A percentile compares a stretch with the other conserved stretches of the same genome.
Evolutionary conservation across 2,888 invertebrate species (phyloP).

Genomic region (Anoplius nigerrimus): DNA sequence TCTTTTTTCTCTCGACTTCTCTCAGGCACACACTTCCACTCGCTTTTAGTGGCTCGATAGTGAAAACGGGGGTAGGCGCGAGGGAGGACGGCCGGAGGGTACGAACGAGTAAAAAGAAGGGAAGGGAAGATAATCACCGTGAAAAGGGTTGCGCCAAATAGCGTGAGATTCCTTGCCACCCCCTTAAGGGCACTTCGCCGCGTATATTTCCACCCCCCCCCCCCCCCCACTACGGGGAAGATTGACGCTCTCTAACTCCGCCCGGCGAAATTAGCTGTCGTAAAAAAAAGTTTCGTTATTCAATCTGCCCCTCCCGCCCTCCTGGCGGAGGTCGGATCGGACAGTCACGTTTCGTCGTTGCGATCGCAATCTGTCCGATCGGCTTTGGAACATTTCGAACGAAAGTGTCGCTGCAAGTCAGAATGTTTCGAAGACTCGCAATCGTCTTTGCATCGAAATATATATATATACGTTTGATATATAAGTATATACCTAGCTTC

Average conservation of each 20-base stretch:
- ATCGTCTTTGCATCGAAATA: too few relatives aligned
- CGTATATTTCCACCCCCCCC: neutral
- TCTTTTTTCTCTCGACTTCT: constrained; percentile 5
- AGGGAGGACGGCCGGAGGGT: neutral
- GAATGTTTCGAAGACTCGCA: too few relatives aligned
- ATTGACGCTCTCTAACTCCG: neutral
- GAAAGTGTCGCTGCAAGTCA: too few relatives aligned
- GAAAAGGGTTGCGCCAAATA: neutral
- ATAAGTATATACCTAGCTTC: too few relatives aligned
- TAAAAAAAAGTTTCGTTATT: neutral
- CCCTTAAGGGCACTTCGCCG: neutral
- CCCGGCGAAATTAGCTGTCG: neutral
- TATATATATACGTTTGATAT: too few relatives aligned
- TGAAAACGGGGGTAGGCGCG: neutral
- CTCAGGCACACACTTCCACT: neutral
- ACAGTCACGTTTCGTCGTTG: too few relatives aligned
- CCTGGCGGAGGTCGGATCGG: too few relatives aligned
- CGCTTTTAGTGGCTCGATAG: too few relatives aligned
- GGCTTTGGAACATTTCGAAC: too few relatives aligned
- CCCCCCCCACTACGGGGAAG: too few relatives aligned
- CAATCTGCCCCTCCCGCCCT: neutral
- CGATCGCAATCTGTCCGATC: too few relatives aligned
- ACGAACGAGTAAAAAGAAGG: neutral
- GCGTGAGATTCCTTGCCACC: neutral
- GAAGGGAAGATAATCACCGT: constrained; percentile 4